These are phyloP conservation scores for Drosophila siamana DNA, from an alignment of 2,888 invertebrate species.

Conservation along the genomic window DNA sequence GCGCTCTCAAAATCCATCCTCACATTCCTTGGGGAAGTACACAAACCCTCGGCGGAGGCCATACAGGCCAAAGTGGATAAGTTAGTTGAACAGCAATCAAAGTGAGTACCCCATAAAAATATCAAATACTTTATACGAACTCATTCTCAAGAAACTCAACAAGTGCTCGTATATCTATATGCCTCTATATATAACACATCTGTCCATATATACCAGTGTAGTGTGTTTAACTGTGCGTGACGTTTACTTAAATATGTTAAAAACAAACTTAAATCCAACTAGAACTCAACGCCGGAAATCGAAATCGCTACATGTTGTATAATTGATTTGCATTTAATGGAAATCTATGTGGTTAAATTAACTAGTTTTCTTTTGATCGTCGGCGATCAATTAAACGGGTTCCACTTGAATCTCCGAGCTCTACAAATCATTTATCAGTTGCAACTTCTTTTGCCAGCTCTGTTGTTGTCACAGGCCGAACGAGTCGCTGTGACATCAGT, in stretches of 20 bases:
- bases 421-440: conserved; percentile 6
- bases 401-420: conserved; percentile 7
- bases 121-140: background rate
- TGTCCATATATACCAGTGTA: conserved; percentile 11
- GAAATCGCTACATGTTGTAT: conserved; percentile 45
- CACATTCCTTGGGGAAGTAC: conserved; percentile 89
- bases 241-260: conserved; percentile 32
- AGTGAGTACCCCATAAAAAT: conserved; percentile 85
- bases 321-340: conserved; percentile 65
- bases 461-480: conserved; percentile 5
- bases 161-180: conserved; percentile 14
- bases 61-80: conserved; percentile 90
- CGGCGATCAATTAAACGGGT: conserved; percentile 40
- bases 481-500: conserved; percentile 41
- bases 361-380: conserved; percentile 38
- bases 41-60: conserved; percentile 89
- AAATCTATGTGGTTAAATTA: conserved; percentile 53
- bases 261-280: conserved; percentile 2
- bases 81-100: conserved; percentile 89
- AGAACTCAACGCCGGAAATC: conserved; percentile 67
- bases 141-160: conserved; percentile 6
- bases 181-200: conserved; percentile 10
- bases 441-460: conserved; percentile 15
- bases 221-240: conserved; percentile 38
- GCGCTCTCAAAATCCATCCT: conserved; percentile 90